Evolutionary conservation across 1,140 invertebrate genomes (phyloP).

Genomic region (Agrilus planipennis): DNA sequence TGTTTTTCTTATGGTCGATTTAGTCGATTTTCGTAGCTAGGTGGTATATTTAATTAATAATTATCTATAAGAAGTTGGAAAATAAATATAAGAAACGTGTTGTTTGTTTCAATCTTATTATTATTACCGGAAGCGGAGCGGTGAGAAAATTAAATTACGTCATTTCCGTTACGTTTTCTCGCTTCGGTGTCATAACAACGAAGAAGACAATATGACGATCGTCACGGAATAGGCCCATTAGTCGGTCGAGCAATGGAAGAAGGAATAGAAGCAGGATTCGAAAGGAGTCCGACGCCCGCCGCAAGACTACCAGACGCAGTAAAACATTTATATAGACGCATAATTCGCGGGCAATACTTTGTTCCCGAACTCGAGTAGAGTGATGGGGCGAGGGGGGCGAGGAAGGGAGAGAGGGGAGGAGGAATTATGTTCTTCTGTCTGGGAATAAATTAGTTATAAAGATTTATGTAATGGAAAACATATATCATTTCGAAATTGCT

Average conservation of each 20-base stretch:
- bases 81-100: no score
- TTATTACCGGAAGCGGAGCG: no score
- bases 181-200: constrained; percentile 8
- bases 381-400: no score
- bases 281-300: constrained; percentile 1
- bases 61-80: no score
- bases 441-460: constrained; percentile 29
- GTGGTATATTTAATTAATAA: no score
- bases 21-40: no score
- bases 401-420: no score
- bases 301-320: constrained; percentile 16
- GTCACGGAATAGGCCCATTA: constrained; percentile 14
- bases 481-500: constrained; percentile 31
- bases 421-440: constrained; percentile 39
- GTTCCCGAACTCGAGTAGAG: constrained; percentile 27
- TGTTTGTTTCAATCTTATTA: no score
- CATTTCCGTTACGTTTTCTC: neutral
- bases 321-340: constrained; percentile 48
- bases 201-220: constrained; percentile 11
- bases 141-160: no score
- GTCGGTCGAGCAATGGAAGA: neutral
- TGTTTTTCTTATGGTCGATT: no score
- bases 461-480: constrained; percentile 32
- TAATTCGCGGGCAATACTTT: constrained; percentile 49
- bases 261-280: neutral